Conservation (phyloP, 2,113 vertebrate genomes). For the Pluvialis apricaria region DNA sequence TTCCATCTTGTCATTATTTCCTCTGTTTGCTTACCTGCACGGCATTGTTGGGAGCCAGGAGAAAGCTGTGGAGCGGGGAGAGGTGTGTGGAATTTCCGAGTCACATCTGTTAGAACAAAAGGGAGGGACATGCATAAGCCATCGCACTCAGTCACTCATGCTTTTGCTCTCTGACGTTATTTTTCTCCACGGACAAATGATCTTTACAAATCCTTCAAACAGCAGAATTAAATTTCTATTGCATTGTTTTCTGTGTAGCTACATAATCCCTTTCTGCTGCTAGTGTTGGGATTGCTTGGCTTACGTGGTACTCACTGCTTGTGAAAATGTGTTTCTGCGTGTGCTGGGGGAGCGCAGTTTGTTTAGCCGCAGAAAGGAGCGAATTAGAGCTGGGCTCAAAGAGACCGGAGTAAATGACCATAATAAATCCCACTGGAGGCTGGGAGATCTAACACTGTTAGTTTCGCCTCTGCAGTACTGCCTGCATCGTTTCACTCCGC, state of each 20-base stretch:
- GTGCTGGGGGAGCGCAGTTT: background rate
- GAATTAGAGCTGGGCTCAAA: background rate
- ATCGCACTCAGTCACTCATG: background rate
- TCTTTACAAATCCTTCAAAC: background rate
- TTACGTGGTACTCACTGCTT: background rate
- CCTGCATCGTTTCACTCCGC: accelerated
- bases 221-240: background rate
- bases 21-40: background rate
- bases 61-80: background rate
- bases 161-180: background rate
- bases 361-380: background rate
- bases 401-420: background rate
- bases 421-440: background rate
- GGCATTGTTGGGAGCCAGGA: background rate
- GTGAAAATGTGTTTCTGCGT: background rate
- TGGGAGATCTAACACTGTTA: background rate
- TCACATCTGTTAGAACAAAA: background rate
- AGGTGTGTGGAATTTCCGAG: background rate
- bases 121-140: accelerated
- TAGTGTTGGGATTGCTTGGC: background rate
- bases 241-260: background rate
- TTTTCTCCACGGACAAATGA: background rate
- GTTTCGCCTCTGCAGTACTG: background rate
- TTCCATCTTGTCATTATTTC: constrained; percentile 9
- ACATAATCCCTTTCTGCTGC: background rate